phyloP scores from a whole-genome alignment of 2,888 invertebrate genomes.

The Iphiclides podalirius region DNA sequence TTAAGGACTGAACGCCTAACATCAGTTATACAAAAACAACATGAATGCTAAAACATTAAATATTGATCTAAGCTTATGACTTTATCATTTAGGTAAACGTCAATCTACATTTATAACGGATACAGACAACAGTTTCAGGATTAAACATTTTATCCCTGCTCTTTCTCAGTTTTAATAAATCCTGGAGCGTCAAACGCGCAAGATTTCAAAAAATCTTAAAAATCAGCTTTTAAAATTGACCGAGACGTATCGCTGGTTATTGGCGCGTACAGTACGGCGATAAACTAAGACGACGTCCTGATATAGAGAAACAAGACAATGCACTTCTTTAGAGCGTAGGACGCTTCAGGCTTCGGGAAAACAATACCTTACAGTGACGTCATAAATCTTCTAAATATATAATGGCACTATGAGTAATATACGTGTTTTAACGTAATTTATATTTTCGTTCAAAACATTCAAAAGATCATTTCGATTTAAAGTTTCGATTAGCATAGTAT shows the following conservation, averaged over 20 bases:
- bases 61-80: too few species aligned
- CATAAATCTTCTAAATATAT: neutral
- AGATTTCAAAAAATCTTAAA: too few species aligned
- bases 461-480: neutral
- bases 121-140: too few species aligned
- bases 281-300: neutral
- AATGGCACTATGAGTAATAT: neutral
- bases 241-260: neutral
- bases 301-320: conserved; percentile 9
- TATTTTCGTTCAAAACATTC: neutral
- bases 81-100: too few species aligned
- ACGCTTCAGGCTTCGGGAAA: neutral
- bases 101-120: too few species aligned
- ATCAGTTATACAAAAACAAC: too few species aligned
- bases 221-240: neutral
- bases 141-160: too few species aligned
- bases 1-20: too few species aligned
- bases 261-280: neutral
- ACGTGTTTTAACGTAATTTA: neutral
- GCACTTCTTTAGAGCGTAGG: conserved; percentile 8
- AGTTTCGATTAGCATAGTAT: too few species aligned
- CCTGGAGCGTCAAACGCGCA: too few species aligned
- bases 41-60: too few species aligned
- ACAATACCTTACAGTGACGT: neutral
- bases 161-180: too few species aligned